These are phyloP conservation scores for Sternarchorhynchus goeldii DNA, from an alignment of 2,797 vertebrate genomes.

Conservation along the genomic window DNA sequence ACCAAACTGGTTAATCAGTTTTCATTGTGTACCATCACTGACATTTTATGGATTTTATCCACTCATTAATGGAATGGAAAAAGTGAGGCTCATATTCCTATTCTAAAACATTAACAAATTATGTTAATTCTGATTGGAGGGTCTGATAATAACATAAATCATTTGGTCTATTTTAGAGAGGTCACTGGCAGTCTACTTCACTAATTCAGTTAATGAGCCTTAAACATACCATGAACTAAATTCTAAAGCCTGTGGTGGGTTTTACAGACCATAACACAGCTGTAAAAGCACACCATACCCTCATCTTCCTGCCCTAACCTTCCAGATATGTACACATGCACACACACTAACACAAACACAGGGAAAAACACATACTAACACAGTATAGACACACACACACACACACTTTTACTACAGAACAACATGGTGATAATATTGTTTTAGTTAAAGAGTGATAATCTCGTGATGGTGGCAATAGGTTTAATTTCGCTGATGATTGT, in stretches of 20 bases:
- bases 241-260: constrained; percentile 37
- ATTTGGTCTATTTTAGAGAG: constrained; percentile 50
- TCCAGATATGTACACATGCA: constrained; percentile 2
- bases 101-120: constrained; percentile 55
- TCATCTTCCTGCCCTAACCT: not conserved
- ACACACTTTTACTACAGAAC: not conserved
- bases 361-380: not conserved
- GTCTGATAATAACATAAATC: constrained; percentile 50
- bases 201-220: constrained; percentile 54
- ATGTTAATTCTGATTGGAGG: constrained; percentile 49
- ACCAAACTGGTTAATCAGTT: not conserved
- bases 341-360: not conserved
- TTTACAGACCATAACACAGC: constrained; percentile 31
- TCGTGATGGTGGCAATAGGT: too few relatives aligned
- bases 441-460: not conserved
- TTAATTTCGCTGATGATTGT: too few relatives aligned
- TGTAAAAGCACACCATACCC: constrained; percentile 8
- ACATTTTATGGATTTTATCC: constrained; percentile 3
- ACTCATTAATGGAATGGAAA: constrained; percentile 14
- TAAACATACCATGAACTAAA: constrained; percentile 48
- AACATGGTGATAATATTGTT: too few relatives aligned
- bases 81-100: constrained; percentile 44
- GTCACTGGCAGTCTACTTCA: constrained; percentile 45
- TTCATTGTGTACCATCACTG: not conserved
- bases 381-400: not conserved